Evolutionary conservation across 2,888 invertebrate species (phyloP).

Genomic region (Eupithecia pulchellata): DNA sequence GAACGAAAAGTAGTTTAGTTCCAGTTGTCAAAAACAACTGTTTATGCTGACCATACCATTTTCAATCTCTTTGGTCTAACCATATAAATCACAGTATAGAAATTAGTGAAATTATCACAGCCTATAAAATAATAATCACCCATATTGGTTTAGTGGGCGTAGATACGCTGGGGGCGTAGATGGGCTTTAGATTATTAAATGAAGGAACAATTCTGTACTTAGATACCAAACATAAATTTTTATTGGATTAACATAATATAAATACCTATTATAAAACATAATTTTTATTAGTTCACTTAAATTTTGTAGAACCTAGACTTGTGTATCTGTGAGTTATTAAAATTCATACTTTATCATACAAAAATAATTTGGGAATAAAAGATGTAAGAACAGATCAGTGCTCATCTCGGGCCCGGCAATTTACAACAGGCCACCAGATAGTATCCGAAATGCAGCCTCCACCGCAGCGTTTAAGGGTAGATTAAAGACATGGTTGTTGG

Average conservation of each 20-base stretch:
- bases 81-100: conserved; percentile 69
- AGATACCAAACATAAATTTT: not conserved
- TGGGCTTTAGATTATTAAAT: not conserved
- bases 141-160: conserved; percentile 7
- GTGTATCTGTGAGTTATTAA: not conserved
- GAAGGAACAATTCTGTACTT: conserved; percentile 1
- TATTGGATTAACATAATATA: not conserved
- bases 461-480: no score
- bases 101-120: conserved; percentile 65
- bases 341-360: conserved; percentile 12
- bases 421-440: no score
- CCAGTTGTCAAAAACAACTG: not conserved
- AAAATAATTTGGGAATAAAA: conserved; percentile 24
- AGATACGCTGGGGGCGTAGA: not conserved
- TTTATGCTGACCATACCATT: conserved; percentile 14
- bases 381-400: no score
- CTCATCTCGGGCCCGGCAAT: no score
- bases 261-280: no score
- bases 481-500: no score
- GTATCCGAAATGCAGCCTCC: no score
- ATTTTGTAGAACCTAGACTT: no score
- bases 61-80: conserved; percentile 57
- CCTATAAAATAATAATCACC: conserved; percentile 43
- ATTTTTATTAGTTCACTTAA: no score
- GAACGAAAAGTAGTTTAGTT: not conserved